Conservation (phyloP, 2,113 vertebrate species). For the Apteryx owenii region DNA sequence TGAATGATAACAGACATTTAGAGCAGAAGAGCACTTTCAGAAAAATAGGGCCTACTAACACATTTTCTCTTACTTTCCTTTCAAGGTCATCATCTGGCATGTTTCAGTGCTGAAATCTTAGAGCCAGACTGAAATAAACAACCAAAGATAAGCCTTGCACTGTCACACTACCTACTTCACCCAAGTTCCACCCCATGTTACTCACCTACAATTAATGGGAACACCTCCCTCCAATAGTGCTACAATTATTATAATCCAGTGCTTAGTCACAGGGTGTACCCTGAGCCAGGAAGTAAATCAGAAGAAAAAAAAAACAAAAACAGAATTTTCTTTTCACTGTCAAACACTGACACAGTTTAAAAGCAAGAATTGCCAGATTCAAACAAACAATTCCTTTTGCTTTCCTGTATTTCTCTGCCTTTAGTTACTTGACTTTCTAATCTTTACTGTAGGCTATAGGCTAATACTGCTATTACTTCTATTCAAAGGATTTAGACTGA, state of each 20-base stretch:
- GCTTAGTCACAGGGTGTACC: conserved; percentile 28
- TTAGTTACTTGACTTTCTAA: background rate
- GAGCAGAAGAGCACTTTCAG: background rate
- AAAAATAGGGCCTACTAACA: background rate
- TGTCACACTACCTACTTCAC: background rate
- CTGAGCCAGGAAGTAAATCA: background rate
- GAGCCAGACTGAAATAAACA: background rate
- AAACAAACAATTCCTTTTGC: background rate
- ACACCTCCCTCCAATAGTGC: background rate
- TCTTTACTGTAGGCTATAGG: background rate
- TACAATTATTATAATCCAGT: background rate
- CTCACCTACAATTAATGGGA: background rate
- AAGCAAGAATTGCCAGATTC: background rate
- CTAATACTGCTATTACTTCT: background rate
- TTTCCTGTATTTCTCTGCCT: background rate
- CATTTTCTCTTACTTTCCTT: background rate
- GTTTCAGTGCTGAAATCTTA: background rate
- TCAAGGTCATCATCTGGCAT: background rate
- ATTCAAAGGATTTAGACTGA: background rate
- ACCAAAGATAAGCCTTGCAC: background rate
- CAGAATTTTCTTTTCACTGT: background rate
- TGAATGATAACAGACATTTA: background rate
- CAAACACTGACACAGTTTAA: background rate
- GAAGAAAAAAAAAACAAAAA: fast-evolving
- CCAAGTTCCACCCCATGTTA: background rate